Conservation (phyloP, 2,113 vertebrate genomes). For the Forbesichthys papilliferus region DNA sequence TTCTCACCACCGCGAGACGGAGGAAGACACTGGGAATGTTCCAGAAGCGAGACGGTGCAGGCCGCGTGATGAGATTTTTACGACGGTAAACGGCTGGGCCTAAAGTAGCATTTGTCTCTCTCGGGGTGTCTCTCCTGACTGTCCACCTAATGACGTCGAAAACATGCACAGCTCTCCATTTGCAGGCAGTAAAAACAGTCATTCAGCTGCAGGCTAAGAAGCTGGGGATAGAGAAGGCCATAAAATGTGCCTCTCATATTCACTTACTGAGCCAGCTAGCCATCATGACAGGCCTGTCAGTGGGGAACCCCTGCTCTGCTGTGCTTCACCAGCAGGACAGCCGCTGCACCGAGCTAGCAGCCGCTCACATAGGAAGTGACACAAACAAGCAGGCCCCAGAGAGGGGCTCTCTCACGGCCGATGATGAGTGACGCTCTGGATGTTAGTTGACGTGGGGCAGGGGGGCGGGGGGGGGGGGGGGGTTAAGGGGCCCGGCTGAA, state of each 20-base stretch:
- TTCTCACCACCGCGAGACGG: slow-evolving; percentile 50
- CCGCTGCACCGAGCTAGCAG: slow-evolving; percentile 74
- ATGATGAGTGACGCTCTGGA: slow-evolving; percentile 85
- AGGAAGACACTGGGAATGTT: slow-evolving; percentile 57
- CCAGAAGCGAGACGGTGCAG: slow-evolving; percentile 35
- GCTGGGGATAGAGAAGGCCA: slow-evolving; percentile 65
- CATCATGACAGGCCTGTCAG: slow-evolving; percentile 63
- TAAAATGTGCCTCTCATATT: slow-evolving; percentile 71
- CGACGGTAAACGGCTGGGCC: slow-evolving; percentile 52
- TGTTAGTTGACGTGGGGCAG: slow-evolving; percentile 81
- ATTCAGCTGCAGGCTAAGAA: slow-evolving; percentile 67
- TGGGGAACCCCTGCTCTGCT: slow-evolving; percentile 23
- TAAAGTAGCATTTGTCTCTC: slow-evolving; percentile 55
- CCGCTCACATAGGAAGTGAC: slow-evolving; percentile 80
- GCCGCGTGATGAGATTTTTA: slow-evolving; percentile 56
- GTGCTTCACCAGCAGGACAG: slow-evolving; percentile 65
- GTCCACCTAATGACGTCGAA: slow-evolving; percentile 70
- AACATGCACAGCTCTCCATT: slow-evolving; percentile 71
- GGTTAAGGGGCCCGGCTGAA: slow-evolving; percentile 66
- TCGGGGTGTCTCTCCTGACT: slow-evolving; percentile 60
- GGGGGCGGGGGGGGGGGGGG: slow-evolving; percentile 59
- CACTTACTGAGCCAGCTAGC: slow-evolving; percentile 57
- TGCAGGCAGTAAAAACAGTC: slow-evolving; percentile 74
- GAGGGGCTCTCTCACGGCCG: slow-evolving; percentile 83
- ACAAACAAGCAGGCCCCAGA: slow-evolving; percentile 82